Base-by-base conservation (phyloP, 2,888 invertebrate genomes). In the Tigriopus californicus region DNA sequence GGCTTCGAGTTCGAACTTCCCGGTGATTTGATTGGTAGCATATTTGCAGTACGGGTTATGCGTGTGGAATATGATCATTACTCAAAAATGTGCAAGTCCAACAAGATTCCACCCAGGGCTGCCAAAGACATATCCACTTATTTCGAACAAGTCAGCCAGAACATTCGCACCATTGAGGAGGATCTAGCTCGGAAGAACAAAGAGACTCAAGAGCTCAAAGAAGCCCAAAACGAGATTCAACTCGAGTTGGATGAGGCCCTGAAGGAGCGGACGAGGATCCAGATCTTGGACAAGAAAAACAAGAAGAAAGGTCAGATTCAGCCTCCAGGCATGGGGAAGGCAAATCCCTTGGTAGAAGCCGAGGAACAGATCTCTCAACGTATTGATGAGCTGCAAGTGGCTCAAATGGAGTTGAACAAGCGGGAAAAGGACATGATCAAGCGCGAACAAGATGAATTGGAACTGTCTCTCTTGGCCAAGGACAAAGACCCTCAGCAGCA, bases 21-120 rank as follows among this genome's bases (percentile, higher is more conserved):
- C 3, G 58, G 52, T 20, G 58, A 60, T 54, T 54, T 64, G 20
- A 60, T 62, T 58, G 63, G 63, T 15, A 58, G 54, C 41, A 62
- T 63, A 44, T 62, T 63, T 41, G 62, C 63, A 24, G 64, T 64
- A 40, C 47, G 64, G 12, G 63, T 63, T 8, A 63, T 64, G 80
- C 22, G 77, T 75, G 1, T 73, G 0, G 70, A 74, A 66, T 74
- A 79, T 57, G 81, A 82, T 63, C 74, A 80, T 63, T 74, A 78
- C 42, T 80, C 80, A 20, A 79, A 74, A 60, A 67, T 67, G 13
- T 70, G 71, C 53, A 62, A 61, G 1, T 69, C 72, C 2, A 72
- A 67, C 58, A 63, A 65, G n/a, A 67, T 70, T 41, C 73, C 74
- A 1, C 64, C 57, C n/a, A 44, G 47, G n/a, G 57, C 57, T 15